phyloP scores from a whole-genome alignment of 2,113 vertebrate species.

The Monarcha castaneiventris region DNA sequence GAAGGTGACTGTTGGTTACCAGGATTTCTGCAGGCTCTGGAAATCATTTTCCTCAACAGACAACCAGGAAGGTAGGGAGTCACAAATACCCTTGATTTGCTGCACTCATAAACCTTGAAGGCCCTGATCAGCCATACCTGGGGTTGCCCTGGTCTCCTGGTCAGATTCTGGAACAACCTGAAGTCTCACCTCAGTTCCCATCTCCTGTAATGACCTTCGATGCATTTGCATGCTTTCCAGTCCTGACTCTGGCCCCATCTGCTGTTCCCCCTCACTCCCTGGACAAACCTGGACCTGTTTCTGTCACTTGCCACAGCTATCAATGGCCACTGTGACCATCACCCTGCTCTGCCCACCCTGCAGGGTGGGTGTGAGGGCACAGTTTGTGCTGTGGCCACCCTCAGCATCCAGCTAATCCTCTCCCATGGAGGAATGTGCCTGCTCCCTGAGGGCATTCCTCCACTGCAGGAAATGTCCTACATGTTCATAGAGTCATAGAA shows the following conservation, averaged over 20 bases:
- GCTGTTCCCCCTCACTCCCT: background rate
- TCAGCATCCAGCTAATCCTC: background rate
- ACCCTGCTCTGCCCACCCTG: background rate
- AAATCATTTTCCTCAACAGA: background rate
- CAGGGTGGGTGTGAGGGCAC: background rate
- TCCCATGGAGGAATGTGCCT: background rate
- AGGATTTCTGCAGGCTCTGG: background rate
- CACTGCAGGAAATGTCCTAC: background rate
- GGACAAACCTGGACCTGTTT: background rate
- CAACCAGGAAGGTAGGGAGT: background rate
- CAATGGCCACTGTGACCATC: rapidly evolving
- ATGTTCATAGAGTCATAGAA: background rate
- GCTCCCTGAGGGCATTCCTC: background rate
- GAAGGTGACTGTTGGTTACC: background rate
- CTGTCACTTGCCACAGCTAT: background rate
- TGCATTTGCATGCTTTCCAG: background rate
- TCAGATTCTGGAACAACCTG: background rate
- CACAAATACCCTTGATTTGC: background rate
- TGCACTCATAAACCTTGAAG: background rate
- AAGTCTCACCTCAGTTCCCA: background rate
- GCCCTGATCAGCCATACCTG: background rate
- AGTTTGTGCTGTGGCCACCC: background rate
- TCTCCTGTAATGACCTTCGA: background rate
- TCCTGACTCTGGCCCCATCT: background rate
- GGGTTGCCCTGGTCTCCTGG: background rate